Base-by-base conservation (phyloP, 2,797 vertebrate genomes). In the Phataginus tricuspis region DNA sequence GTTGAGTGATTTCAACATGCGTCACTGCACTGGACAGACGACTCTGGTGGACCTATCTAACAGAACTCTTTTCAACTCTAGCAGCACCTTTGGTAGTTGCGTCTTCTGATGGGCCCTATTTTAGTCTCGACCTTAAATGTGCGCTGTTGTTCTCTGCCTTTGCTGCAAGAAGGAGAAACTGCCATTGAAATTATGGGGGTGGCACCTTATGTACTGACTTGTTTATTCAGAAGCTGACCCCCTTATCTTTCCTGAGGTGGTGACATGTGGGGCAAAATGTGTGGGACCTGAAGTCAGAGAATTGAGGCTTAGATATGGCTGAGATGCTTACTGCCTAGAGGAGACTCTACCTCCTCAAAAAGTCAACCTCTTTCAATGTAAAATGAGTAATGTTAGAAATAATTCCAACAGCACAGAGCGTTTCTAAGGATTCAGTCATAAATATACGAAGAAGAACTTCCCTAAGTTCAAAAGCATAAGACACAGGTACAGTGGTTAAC, bases 221-320 rank as follows among this genome's bases (percentile, higher is more conserved):
- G 0, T 21, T 97, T 86, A 45, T 95, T 96, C 90, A 57, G 55
- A 94, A 96, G n/a, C 11, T 39, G 95, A 89, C 3, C 66, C 85
- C 23, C 19, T 78, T 80, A 13, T 66, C 86, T 85, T 83, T 91
- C 31, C 55, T 91, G 45, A 87, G 19, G 6, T 34, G 13, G 9
- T 84, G 1, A 14, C 29, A 61, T 49, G 27, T 16, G 21, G n/a
- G 23, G 8, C 31, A 84, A 91, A 88, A 6, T 71, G 10, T 27
- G 9, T 78, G 64, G 29, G 4, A 25, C 51, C 84, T 64, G 29
- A 84, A 79, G 27, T 90, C 64, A 94, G 51, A 88, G 16, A 8
- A 85, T 25, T n/a, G 16, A 31, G n/a, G 53, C 5, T 93, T 37
- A 91, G 34, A 94, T 42, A 21, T 53, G 27, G 39, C 45, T 77